Percentiles rank a stretch among this genome's conserved stretches.
These are phyloP conservation scores for Zosterops lateralis DNA, from an alignment of 2,113 vertebrate species.

Conservation along the genomic window DNA sequence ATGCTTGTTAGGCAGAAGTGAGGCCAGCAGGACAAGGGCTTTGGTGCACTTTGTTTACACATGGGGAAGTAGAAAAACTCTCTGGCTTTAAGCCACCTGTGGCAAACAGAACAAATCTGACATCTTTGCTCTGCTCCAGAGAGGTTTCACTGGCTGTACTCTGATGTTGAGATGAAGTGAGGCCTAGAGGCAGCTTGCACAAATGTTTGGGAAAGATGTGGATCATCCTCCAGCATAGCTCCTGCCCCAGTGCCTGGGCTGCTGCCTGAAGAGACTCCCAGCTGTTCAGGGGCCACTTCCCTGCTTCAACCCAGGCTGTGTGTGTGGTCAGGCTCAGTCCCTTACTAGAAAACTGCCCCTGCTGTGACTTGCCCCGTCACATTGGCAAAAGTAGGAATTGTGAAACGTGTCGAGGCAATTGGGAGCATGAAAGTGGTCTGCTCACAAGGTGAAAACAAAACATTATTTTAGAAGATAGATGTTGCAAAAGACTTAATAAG, in stretches of 20 bases:
- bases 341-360: background rate
- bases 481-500: background rate
- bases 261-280: background rate
- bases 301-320: fast-evolving
- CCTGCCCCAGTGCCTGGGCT: background rate
- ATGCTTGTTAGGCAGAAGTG: background rate
- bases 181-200: fast-evolving
- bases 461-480: background rate
- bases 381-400: background rate
- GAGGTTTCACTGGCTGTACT: background rate
- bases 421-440: background rate
- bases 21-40: background rate
- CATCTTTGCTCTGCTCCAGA: background rate
- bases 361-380: background rate
- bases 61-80: background rate
- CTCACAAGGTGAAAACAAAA: background rate
- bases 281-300: background rate
- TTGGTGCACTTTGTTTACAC: background rate
- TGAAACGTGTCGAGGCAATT: background rate
- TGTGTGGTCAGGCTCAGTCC: background rate
- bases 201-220: background rate
- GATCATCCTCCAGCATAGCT: background rate
- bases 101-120: background rate
- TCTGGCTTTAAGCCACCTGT: background rate
- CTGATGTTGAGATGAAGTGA: fast-evolving